Evolutionary conservation across 2,797 vertebrate species (phyloP).

Genomic region (Otolemur crassicaudatus): DNA sequence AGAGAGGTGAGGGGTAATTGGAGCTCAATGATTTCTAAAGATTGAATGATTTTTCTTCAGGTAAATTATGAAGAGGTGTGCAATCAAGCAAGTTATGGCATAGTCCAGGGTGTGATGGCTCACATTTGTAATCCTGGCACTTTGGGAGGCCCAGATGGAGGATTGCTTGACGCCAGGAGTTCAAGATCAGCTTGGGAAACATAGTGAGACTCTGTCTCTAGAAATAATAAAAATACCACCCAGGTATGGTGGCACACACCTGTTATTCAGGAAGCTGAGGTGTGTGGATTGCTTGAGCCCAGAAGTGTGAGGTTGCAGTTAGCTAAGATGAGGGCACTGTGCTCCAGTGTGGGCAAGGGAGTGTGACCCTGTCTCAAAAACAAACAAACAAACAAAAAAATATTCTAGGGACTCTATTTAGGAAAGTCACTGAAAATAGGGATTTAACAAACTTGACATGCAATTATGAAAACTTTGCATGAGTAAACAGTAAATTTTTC

Average conservation of each 20-base stretch:
- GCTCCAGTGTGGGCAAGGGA: neutral
- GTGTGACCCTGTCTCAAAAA: too few relatives aligned
- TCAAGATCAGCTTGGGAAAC: neutral
- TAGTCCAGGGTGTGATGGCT: neutral
- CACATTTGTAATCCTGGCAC: neutral
- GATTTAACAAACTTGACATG: neutral
- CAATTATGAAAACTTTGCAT: neutral
- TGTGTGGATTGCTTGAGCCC: neutral
- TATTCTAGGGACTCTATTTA: neutral
- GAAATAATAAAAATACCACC: neutral
- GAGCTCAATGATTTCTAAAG: neutral
- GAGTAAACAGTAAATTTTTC: neutral
- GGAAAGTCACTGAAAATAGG: neutral
- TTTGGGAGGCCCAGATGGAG: neutral
- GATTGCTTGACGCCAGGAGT: neutral
- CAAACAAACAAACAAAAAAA: neutral
- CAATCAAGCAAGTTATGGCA: neutral
- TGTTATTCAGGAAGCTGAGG: neutral
- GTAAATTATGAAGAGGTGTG: neutral
- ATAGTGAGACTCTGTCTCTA: neutral
- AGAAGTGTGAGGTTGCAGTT: neutral
- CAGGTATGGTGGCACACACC: neutral
- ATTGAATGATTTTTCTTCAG: neutral
- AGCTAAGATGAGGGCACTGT: neutral
- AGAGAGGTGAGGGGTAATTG: neutral